Percentiles rank a stretch among this genome's conserved stretches.
Evolutionary conservation across 2,888 invertebrate species (phyloP).

Genomic region (Parasteatoda lunata): DNA sequence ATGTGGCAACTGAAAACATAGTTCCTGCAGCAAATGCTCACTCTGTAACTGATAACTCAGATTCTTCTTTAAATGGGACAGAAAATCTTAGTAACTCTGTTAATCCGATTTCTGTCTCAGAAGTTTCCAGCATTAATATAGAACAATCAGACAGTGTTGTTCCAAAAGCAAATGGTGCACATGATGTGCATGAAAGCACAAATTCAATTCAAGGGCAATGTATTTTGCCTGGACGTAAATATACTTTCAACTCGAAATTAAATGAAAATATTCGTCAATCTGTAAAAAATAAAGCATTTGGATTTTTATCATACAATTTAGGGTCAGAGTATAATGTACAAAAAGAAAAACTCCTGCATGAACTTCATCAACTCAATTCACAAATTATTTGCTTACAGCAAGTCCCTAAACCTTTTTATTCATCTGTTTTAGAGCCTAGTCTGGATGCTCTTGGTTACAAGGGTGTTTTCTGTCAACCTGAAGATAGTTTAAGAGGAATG

Average conservation of each 20-base stretch:
- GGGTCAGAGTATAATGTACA: slow-evolving; percentile 39
- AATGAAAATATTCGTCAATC: slow-evolving; percentile 36
- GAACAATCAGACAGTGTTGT: slow-evolving; percentile 23
- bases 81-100: slow-evolving; percentile 14
- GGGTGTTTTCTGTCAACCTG: slow-evolving; percentile 46
- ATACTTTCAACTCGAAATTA: slow-evolving; percentile 49
- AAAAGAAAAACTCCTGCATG: slow-evolving; percentile 63
- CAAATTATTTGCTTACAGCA: slow-evolving; percentile 65
- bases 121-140: slow-evolving; percentile 7
- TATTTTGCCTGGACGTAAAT: slow-evolving; percentile 55
- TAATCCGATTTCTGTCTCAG: slow-evolving; percentile 23
- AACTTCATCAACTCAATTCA: slow-evolving; percentile 54
- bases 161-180: slow-evolving; percentile 55
- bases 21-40: slow-evolving; percentile 6
- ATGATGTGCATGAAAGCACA: slow-evolving; percentile 41
- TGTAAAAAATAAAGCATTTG: slow-evolving; percentile 55
- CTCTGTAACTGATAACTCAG: slow-evolving; percentile 27
- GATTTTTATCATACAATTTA: slow-evolving; percentile 63
- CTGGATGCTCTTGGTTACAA: slow-evolving; percentile 65
- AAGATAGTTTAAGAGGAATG: slow-evolving; percentile 50
- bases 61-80: slow-evolving; percentile 30
- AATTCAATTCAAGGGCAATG: slow-evolving; percentile 37
- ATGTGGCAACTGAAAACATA: background rate
- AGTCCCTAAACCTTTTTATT: slow-evolving; percentile 52
- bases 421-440: slow-evolving; percentile 53